These are phyloP conservation scores for Microctenopoma lineatum DNA, from an alignment of 2,797 vertebrate genomes.

Conservation along the genomic window DNA sequence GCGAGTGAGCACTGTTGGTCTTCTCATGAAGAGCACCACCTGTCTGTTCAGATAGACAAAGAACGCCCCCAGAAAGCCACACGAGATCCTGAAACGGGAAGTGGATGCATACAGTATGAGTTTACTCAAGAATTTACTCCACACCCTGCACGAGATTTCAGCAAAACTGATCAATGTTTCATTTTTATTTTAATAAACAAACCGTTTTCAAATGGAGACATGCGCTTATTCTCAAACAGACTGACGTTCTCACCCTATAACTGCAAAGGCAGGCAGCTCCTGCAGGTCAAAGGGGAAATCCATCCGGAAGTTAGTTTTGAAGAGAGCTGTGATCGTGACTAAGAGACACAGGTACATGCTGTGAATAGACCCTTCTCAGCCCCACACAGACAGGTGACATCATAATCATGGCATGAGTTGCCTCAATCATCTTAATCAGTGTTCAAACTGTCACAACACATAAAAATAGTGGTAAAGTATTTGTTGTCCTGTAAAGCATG, in stretches of 20 bases:
- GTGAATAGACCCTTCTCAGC: neutral
- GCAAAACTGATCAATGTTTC: neutral
- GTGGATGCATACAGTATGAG: neutral
- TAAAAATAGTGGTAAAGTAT: no score
- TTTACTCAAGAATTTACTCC: no score
- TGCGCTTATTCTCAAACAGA: neutral
- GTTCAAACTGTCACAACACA: no score
- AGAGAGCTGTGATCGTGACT: slow-evolving; percentile 98
- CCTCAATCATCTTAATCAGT: no score
- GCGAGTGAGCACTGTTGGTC: slow-evolving; percentile 86
- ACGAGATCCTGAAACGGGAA: slow-evolving; percentile 87
- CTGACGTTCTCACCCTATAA: slow-evolving; percentile 89
- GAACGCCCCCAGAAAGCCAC: slow-evolving; percentile 94
- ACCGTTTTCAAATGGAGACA: no score
- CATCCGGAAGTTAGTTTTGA: slow-evolving; percentile 97
- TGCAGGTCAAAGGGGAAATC: slow-evolving; percentile 98
- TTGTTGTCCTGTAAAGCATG: no score
- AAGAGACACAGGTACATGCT: slow-evolving; percentile 20
- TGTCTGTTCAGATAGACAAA: slow-evolving; percentile 98
- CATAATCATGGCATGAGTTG: no score
- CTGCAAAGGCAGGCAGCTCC: slow-evolving; percentile 94
- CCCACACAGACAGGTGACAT: neutral
- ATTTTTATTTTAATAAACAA: no score
- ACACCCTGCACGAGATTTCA: no score
- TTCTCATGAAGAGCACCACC: slow-evolving; percentile 93